phyloP scores from a whole-genome alignment of 2,888 invertebrate species.

The Operophtera brumata region DNA sequence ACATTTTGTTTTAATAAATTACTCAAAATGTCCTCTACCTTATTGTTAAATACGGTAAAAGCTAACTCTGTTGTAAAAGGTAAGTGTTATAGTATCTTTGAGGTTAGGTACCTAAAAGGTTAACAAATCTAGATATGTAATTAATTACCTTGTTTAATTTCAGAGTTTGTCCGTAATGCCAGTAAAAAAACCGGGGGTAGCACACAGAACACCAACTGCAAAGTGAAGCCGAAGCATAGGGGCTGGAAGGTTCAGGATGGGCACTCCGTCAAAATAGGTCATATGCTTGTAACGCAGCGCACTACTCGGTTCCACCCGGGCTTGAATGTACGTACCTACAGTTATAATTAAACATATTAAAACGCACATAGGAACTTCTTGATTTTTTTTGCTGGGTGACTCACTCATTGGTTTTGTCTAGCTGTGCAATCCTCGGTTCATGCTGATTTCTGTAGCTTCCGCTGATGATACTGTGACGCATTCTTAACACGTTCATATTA shows the following conservation, averaged over 20 bases:
- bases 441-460: no score
- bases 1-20: no score
- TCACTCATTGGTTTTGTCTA: no score
- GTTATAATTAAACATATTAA: no score
- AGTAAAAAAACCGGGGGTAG: conserved; percentile 88
- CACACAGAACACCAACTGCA: conserved; percentile 84
- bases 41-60: conserved; percentile 34
- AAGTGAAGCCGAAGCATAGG: conserved; percentile 86
- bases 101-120: conserved; percentile 2
- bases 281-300: conserved; percentile 85
- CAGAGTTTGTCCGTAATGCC: conserved; percentile 80
- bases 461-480: no score
- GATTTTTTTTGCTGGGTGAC: no score
- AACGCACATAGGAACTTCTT: no score
- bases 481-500: no score
- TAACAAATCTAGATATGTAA: not conserved
- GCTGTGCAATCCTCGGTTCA: no score
- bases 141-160: conserved; percentile 15
- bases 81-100: conserved; percentile 19
- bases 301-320: conserved; percentile 89
- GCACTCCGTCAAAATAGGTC: conserved; percentile 82
- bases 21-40: conserved; percentile 44
- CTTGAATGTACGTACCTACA: conserved; percentile 81
- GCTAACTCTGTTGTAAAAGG: conserved; percentile 43
- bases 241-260: conserved; percentile 90